Evolutionary conservation across 2,888 invertebrate species (phyloP), one percentile per base, ranked within the genome.

Genomic region (Ecliptopera silaceata): DNA sequence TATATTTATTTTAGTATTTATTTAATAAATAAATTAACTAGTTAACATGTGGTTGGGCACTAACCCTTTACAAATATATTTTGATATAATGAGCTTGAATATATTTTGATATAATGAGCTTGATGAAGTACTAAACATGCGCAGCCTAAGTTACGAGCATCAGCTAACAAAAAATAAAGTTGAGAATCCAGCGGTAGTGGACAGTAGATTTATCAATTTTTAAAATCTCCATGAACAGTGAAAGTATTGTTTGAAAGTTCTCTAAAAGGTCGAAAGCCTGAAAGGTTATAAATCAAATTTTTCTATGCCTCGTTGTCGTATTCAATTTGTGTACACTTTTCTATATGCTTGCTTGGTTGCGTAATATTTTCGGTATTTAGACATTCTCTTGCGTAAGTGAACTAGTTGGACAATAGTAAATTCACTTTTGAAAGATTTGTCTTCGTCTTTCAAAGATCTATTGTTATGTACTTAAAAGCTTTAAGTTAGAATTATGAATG

Each of bases 171-270:
- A 20, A 3, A 20, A 20, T 20, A 20, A 4, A 20, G 4, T 20
- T 20, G 20, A 34, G 6, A 34, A 34, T 13, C 34, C 34, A 15
- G 36, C 3, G 36, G 1, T 15, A 36, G 43, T 48, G 42, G 34
- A 48, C 49, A 20, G 44, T 34, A 17, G 18, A 56, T 47, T n/a
- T 65, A 67, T 64, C 67, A 62, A 71, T 76, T 74, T 76, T 74
- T 78, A 70, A 77, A 71, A 62, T 68, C 67, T 64, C 70, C 65
- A 70, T 66, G 65, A 74, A 79, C 68, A 82, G 79, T 77, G 82
- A 86, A 84, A 85, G 83, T 75, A 62, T 59, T 72, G 69, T 49
- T 54, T 50, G 53, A 50, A 64, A 68, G 70, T 72, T 72, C 68
- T 70, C 61, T 69, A 66, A 77, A 75, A 75, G 77, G 79, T 77